Evolutionary conservation across 1,140 invertebrate genomes (phyloP).

Genomic region (Ctenoplectra terminalis): DNA sequence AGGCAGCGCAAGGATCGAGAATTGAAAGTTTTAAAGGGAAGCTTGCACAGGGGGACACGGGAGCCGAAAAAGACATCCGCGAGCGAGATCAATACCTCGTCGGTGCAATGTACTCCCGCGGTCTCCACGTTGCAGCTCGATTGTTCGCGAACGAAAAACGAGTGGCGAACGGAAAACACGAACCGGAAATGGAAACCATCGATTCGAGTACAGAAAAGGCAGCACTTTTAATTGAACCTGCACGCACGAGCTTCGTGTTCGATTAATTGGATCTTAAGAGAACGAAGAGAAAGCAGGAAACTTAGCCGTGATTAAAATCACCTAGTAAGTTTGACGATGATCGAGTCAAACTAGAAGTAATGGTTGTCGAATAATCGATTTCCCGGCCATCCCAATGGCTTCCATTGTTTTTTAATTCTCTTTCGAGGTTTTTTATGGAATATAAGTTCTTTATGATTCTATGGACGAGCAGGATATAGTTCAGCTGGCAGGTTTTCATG

Average conservation of each 20-base stretch:
- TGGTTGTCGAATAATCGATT: neutral
- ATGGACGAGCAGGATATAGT: too few relatives aligned
- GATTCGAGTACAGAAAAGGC: neutral
- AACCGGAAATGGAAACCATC: neutral
- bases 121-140: slow-evolving; percentile 30
- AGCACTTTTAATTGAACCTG: neutral
- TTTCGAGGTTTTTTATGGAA: neutral
- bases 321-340: neutral
- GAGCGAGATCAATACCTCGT: slow-evolving; percentile 46
- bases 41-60: slow-evolving; percentile 10
- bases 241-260: neutral
- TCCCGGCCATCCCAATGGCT: neutral
- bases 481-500: neutral
- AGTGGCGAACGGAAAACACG: neutral
- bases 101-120: slow-evolving; percentile 43
- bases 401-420: neutral
- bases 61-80: slow-evolving; percentile 30
- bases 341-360: neutral
- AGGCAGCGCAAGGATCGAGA: slow-evolving; percentile 9
- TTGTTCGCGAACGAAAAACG: slow-evolving; percentile 31
- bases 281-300: neutral
- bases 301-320: neutral
- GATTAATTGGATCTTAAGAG: neutral
- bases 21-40: slow-evolving; percentile 16
- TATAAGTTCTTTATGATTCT: too few relatives aligned